Percentiles rank a stretch among this genome's conserved stretches.
Conservation (phyloP, 1,140 invertebrate genomes). For the Aphaenogaster rudis region DNA sequence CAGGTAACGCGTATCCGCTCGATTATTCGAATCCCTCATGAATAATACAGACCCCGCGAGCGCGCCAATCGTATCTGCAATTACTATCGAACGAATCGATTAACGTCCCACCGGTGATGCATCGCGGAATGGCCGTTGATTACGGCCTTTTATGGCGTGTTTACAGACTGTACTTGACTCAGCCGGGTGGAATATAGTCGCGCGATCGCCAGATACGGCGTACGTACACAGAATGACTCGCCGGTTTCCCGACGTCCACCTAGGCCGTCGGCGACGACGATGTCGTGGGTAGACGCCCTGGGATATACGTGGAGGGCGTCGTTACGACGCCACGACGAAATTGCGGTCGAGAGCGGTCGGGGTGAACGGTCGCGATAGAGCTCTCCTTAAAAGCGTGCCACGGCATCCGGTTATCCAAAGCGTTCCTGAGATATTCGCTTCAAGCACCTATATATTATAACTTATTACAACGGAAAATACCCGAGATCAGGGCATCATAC, state of each 20-base stretch:
- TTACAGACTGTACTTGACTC: constrained; percentile 30
- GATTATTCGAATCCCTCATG: constrained; percentile 60
- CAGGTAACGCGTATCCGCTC: constrained; percentile 49
- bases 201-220: constrained; percentile 18
- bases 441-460: constrained; percentile 21
- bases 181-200: neutral
- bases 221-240: neutral
- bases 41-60: constrained; percentile 48
- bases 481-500: neutral
- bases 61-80: constrained; percentile 53
- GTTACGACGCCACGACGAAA: constrained; percentile 56
- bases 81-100: constrained; percentile 59
- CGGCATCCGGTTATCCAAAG: constrained; percentile 48
- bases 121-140: constrained; percentile 48
- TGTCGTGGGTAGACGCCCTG: neutral
- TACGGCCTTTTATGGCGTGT: constrained; percentile 52
- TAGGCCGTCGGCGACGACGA: constrained; percentile 21
- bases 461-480: constrained; percentile 19
- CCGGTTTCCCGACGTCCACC: neutral
- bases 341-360: constrained; percentile 57
- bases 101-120: constrained; percentile 39
- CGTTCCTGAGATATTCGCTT: constrained; percentile 48
- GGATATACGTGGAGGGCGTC: constrained; percentile 37
- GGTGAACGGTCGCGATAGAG: constrained; percentile 60
- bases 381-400: constrained; percentile 52